Evolutionary conservation across 2,113 vertebrate species (phyloP).

Genomic region (Sorex fumeus): DNA sequence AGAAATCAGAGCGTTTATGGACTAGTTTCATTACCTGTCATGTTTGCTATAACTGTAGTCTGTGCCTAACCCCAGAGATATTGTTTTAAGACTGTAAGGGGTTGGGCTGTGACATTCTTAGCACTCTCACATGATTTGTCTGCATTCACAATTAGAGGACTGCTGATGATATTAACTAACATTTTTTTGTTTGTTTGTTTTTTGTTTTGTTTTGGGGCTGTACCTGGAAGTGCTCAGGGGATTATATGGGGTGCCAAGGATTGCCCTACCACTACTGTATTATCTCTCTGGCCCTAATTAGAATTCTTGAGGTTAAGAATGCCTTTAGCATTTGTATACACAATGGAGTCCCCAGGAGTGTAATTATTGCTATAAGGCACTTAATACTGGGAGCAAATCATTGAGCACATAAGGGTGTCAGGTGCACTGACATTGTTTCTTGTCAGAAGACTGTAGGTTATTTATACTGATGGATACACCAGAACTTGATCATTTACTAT

Average conservation of each 20-base stretch:
- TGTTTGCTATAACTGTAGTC: slow-evolving; percentile 1
- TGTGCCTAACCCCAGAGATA: neutral
- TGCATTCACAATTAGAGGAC: neutral
- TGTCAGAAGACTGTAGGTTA: neutral
- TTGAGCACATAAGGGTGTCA: neutral
- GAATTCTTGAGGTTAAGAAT: neutral
- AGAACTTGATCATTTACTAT: neutral
- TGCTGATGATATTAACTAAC: slow-evolving; percentile 30
- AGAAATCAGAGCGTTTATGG: neutral
- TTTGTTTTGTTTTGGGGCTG: too few species aligned
- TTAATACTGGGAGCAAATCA: neutral
- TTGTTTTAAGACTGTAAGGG: neutral
- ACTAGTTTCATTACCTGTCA: neutral
- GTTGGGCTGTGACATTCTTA: neutral
- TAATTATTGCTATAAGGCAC: neutral
- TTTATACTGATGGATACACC: neutral
- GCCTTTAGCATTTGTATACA: neutral
- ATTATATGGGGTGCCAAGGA: too few species aligned
- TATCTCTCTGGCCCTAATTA: neutral
- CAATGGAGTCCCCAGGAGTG: neutral
- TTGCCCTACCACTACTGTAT: too few species aligned
- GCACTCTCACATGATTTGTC: neutral
- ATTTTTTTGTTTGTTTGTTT: neutral
- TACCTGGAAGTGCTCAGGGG: too few species aligned
- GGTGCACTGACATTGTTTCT: too few species aligned